Evolutionary conservation across 2,797 vertebrate genomes (phyloP).

Genomic region (Sparus aurata): DNA sequence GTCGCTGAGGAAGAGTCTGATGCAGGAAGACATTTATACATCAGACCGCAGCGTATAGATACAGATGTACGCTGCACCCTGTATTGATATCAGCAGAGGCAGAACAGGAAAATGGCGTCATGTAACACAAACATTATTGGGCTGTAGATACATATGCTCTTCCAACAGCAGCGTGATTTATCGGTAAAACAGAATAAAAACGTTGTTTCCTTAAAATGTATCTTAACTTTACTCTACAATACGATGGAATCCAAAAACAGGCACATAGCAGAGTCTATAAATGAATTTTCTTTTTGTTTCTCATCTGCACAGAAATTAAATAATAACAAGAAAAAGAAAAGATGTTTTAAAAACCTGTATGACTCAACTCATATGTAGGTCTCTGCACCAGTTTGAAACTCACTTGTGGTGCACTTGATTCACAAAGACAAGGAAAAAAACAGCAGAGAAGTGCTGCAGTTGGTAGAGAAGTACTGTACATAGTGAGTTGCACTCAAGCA

Average conservation of each 20-base stretch:
- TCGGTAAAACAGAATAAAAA: not conserved
- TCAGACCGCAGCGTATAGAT: constrained; percentile 39
- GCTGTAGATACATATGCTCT: not conserved
- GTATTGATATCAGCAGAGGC: constrained; percentile 14
- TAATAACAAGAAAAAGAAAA: not conserved
- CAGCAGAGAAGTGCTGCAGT: not conserved
- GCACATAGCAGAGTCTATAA: too few relatives aligned
- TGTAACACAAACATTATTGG: not conserved
- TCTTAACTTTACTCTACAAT: not conserved
- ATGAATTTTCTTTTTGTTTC: not conserved
- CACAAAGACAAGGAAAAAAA: too few relatives aligned
- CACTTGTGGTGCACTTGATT: not conserved
- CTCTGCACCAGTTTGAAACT: not conserved
- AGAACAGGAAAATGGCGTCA: constrained; percentile 11
- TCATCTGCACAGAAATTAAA: not conserved
- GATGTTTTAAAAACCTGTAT: not conserved
- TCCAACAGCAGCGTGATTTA: not conserved
- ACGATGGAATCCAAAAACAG: not conserved
- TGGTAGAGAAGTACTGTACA: not conserved
- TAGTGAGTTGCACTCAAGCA: not conserved
- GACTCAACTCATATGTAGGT: too few relatives aligned
- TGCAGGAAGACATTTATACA: constrained; percentile 44
- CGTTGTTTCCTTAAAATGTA: not conserved
- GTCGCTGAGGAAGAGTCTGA: constrained; percentile 36
- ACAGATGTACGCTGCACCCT: constrained; percentile 33